Evolutionary conservation across 2,113 vertebrate species (phyloP), one percentile per base, ranked within the genome.

Genomic region (Myanophis thanlyinensis): DNA sequence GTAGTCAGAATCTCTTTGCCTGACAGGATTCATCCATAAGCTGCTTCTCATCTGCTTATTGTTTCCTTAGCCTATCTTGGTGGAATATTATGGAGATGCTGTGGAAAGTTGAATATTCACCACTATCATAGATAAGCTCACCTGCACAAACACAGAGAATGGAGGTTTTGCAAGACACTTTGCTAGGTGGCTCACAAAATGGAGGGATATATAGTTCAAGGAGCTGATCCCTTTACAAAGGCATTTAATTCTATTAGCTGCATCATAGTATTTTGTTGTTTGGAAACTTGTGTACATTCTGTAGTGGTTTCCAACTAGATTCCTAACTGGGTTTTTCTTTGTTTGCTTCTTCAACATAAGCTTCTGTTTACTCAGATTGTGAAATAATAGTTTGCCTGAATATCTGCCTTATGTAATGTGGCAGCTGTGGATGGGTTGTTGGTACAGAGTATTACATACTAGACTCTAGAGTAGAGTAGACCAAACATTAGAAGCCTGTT

Each of bases 361-460:
- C 2, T 80, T 94, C 91, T 94, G 87, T 88, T 91, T 80, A 94
- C 94, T 89, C 35, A 12, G 0, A 90, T 90, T 93, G 93, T 1
- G 0, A 54, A 90, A 95, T n/a, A 49, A 92, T 0, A 0, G n/a
- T 56, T 35, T 56, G 67, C 51, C 90, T 93, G 87, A 48, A 86
- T 91, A 89, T 89, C 54, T 89, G 80, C 49, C 85, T 93, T 93
- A 93, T 93, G 88, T 90, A 93, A 93, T 93, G 92, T 90, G 73
- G 88, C 92, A 93, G 92, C 92, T 93, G 92, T 89, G 92, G 92
- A 54, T 93, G 53, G 92, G 46, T 93, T 93, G 92, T 62, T 93
- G 92, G 92, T 89, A 90, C 89, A 40, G 54, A 30, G 73, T 25
- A 49, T 48, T 49, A 46, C 56, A 89, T 10, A 23, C 53, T 30